Evolutionary conservation across 2,113 vertebrate species (phyloP).

Genomic region (Menura novaehollandiae): DNA sequence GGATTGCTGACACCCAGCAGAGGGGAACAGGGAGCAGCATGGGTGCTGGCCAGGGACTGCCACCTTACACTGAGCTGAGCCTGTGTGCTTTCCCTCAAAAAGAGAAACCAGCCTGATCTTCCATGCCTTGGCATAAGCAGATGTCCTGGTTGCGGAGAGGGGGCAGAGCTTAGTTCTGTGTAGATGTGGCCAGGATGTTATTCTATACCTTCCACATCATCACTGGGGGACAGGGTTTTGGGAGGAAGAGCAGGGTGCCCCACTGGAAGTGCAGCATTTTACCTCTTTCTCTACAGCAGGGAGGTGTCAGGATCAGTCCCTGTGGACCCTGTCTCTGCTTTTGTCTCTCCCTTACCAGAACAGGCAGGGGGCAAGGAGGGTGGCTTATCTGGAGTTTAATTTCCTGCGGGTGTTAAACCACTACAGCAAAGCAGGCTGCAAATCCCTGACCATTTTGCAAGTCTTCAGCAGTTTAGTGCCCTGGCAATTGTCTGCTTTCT

Average conservation of each 20-base stretch:
- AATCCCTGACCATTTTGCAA: not conserved
- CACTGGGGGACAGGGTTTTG: not conserved
- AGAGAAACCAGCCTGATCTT: not conserved
- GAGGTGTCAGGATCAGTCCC: not conserved
- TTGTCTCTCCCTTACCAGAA: not conserved
- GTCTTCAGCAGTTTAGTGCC: not conserved
- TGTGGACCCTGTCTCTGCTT: not conserved
- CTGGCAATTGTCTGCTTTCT: not conserved
- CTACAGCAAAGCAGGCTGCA: not conserved
- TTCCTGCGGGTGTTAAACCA: not conserved
- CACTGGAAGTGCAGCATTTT: not conserved
- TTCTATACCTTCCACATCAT: no score
- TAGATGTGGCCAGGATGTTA: accelerated
- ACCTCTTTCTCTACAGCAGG: not conserved
- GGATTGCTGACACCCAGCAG: not conserved
- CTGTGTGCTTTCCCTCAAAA: not conserved
- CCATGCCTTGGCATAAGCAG: not conserved
- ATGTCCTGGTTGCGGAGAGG: not conserved
- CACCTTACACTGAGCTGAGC: accelerated
- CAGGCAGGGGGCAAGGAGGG: not conserved
- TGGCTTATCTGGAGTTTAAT: not conserved
- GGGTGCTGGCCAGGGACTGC: not conserved
- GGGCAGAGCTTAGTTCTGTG: accelerated
- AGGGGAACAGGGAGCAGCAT: not conserved
- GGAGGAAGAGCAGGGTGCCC: no score